These are phyloP conservation scores for Drosophila busckii DNA, from an alignment of 1,140 invertebrate species.

Conservation along the genomic window DNA sequence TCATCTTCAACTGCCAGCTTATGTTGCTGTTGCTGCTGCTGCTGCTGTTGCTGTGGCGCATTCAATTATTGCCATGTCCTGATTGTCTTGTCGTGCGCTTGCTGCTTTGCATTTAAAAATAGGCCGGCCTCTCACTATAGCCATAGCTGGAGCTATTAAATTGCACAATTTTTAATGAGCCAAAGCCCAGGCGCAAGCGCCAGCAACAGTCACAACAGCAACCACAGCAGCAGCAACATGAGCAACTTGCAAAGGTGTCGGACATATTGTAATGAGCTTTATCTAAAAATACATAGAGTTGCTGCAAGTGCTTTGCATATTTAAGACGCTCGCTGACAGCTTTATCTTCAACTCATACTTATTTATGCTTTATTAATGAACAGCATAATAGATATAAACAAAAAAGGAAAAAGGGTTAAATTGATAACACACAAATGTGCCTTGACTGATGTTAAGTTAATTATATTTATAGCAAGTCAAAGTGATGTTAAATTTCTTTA, in stretches of 20 bases:
- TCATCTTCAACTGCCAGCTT: slow-evolving; percentile 60
- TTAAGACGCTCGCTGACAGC: too few relatives aligned
- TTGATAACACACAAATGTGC: too few relatives aligned
- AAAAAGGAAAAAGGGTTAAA: too few relatives aligned
- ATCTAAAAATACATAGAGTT: slow-evolving; percentile 62
- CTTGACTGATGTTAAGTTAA: too few relatives aligned
- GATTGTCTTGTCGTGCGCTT: slow-evolving; percentile 68
- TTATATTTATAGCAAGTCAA: too few relatives aligned
- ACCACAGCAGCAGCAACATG: slow-evolving; percentile 9
- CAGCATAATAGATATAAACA: too few relatives aligned
- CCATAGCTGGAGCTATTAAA: slow-evolving; percentile 54
- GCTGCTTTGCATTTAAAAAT: slow-evolving; percentile 71
- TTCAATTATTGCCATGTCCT: slow-evolving; percentile 74
- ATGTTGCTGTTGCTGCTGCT: slow-evolving; percentile 21
- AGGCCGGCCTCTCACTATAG: slow-evolving; percentile 33
- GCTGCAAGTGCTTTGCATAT: too few relatives aligned
- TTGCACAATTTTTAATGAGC: slow-evolving; percentile 71
- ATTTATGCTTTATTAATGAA: too few relatives aligned
- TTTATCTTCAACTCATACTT: too few relatives aligned
- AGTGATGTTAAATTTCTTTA: too few relatives aligned
- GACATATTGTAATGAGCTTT: slow-evolving; percentile 60
- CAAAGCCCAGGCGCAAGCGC: slow-evolving; percentile 2
- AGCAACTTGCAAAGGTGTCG: slow-evolving; percentile 54
- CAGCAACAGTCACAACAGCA: background rate
- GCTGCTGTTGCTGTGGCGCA: slow-evolving; percentile 38